Conservation (phyloP, 2,888 invertebrate genomes). For the Caenorhabditis plicata region DNA sequence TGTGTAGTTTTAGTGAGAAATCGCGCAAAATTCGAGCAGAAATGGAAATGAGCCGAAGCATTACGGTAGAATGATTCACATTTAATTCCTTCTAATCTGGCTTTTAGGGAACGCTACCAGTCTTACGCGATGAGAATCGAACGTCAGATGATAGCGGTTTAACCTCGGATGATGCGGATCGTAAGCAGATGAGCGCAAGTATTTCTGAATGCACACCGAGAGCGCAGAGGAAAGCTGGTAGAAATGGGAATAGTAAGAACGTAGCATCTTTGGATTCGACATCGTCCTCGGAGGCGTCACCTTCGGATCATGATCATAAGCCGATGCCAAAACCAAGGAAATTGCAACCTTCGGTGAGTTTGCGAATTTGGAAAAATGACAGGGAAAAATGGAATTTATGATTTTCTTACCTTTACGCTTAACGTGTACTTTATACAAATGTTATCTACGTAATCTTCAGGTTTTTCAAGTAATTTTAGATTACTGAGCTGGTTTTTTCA, state of each 20-base stretch:
- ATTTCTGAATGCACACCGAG: constrained; percentile 39
- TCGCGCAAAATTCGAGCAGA: constrained; percentile 40
- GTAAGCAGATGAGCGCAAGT: constrained; percentile 40
- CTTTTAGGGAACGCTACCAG: constrained; percentile 53
- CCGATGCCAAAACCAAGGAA: constrained; percentile 47
- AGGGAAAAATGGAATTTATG: no score
- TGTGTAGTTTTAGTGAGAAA: constrained; percentile 46
- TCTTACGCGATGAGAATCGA: constrained; percentile 49
- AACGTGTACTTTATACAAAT: no score
- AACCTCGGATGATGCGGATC: constrained; percentile 52
- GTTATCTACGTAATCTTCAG: no score
- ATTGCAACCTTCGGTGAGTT: constrained; percentile 10
- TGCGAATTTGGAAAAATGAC: not conserved
- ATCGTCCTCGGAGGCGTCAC: constrained; percentile 51
- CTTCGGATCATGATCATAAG: constrained; percentile 46
- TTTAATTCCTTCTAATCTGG: not conserved
- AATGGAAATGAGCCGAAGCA: constrained; percentile 43
- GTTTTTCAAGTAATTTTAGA: no score
- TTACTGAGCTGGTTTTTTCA: no score
- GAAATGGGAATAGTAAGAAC: constrained; percentile 6
- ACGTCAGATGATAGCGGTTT: constrained; percentile 61
- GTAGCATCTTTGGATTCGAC: no score
- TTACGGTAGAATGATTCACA: constrained; percentile 31
- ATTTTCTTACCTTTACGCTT: no score
- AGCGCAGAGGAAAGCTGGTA: constrained; percentile 30